These are phyloP conservation scores for Pterostichus madidus DNA, from an alignment of 2,888 invertebrate species.

Conservation along the genomic window DNA sequence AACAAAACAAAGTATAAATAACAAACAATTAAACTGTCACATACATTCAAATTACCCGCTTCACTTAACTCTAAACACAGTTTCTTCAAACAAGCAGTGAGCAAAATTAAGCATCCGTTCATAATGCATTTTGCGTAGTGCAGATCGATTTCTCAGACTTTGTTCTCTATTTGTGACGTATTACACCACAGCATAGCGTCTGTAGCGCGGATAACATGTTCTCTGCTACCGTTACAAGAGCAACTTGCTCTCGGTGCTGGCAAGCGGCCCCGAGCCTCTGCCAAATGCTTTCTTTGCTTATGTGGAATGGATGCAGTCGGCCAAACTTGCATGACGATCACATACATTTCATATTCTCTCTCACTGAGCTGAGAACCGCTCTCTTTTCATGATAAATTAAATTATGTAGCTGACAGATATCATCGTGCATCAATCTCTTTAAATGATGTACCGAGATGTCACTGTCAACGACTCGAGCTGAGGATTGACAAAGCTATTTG, in stretches of 20 bases:
- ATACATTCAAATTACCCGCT: slow-evolving; percentile 26
- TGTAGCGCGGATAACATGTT: slow-evolving; percentile 47
- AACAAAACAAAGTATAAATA: slow-evolving; percentile 12
- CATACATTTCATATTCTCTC: slow-evolving; percentile 9
- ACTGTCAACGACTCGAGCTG: neutral
- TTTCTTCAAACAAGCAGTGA: neutral
- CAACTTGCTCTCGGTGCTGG: slow-evolving; percentile 27
- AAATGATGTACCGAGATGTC: slow-evolving; percentile 6
- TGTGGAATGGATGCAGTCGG: slow-evolving; percentile 39
- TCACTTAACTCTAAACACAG: slow-evolving; percentile 30
- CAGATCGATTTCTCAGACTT: slow-evolving; percentile 18
- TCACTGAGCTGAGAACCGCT: neutral
- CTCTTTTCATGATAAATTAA: slow-evolving; percentile 32
- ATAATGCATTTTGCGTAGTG: slow-evolving; percentile 40
- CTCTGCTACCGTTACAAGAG: slow-evolving; percentile 53
- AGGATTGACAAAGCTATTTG: too few species aligned
- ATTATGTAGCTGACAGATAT: slow-evolving; percentile 39
- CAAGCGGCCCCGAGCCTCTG: slow-evolving; percentile 25
- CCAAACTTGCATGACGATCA: slow-evolving; percentile 32
- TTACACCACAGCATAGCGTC: slow-evolving; percentile 42
- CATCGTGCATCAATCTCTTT: neutral
- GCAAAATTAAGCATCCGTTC: slow-evolving; percentile 42
- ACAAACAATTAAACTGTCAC: slow-evolving; percentile 32
- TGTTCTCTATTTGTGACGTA: slow-evolving; percentile 51
- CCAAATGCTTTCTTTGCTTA: slow-evolving; percentile 63